Conservation (phyloP, 2,113 vertebrate genomes). For the Xyrauchen texanus region DNA sequence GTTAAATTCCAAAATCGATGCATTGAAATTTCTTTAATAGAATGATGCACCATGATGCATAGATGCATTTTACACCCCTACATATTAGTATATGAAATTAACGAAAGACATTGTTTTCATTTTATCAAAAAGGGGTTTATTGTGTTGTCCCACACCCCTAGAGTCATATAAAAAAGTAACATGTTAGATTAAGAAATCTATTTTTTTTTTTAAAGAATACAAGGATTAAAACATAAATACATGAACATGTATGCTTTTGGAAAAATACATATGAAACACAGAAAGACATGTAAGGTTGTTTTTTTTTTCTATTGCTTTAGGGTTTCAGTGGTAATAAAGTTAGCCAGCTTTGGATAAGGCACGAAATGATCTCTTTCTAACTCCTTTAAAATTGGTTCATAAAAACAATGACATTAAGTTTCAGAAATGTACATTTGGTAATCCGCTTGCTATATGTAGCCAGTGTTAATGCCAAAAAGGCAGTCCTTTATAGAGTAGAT, state of each 20-base stretch:
- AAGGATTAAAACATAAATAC: conserved; percentile 74
- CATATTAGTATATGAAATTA: conserved; percentile 5
- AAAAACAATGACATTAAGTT: conserved; percentile 43
- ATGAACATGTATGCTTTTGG: conserved; percentile 52
- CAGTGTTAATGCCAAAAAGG: conserved; percentile 18
- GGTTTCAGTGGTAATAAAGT: conserved; percentile 39
- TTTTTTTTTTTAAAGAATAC: conserved; percentile 47
- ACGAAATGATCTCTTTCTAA: conserved; percentile 28
- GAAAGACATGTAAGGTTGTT: conserved; percentile 64
- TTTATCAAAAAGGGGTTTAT: conserved; percentile 71
- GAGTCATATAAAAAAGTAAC: conserved; percentile 55
- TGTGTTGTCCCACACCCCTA: conserved; percentile 60
- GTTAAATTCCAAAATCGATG: no score
- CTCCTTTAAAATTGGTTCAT: background rate
- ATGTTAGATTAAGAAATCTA: conserved; percentile 65
- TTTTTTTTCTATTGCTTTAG: conserved; percentile 45
- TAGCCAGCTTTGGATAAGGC: conserved; percentile 59
- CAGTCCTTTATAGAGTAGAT: conserved; percentile 12
- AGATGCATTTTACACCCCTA: no score
- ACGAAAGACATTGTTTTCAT: conserved; percentile 45
- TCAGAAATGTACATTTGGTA: conserved; percentile 18
- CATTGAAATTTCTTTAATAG: no score
- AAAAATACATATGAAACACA: conserved; percentile 60
- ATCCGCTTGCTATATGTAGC: background rate
- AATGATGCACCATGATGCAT: no score